Percentiles rank a stretch among this genome's conserved stretches.
phyloP scores from a whole-genome alignment of 2,797 vertebrate genomes.

The Amblyraja radiata region DNA sequence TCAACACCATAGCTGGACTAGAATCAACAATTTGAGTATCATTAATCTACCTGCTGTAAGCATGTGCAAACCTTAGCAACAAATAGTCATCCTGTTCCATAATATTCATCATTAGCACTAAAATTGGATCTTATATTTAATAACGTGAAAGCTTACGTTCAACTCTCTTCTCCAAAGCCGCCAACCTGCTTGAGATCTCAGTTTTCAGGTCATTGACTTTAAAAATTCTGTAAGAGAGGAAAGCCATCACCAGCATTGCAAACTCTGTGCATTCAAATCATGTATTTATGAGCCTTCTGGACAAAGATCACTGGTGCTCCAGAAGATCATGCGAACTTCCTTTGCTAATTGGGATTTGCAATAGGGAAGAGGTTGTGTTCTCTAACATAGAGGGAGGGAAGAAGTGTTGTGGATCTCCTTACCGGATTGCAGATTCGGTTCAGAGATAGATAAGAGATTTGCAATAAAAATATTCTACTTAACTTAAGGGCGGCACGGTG shows the following conservation, averaged over 20 bases:
- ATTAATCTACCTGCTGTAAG: neutral
- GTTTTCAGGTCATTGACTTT: slow-evolving; percentile 89
- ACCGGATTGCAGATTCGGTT: neutral
- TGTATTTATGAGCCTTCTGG: neutral
- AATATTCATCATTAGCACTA: neutral
- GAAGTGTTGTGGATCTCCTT: neutral
- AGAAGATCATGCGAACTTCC: neutral
- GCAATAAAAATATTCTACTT: neutral
- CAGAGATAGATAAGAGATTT: neutral
- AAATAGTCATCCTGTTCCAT: neutral
- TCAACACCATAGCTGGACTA: neutral
- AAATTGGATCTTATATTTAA: neutral
- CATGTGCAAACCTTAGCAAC: neutral
- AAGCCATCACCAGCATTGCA: neutral
- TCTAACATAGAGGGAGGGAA: neutral
- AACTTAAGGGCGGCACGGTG: no score
- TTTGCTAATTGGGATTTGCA: neutral
- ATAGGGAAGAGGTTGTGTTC: neutral
- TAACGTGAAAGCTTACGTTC: slow-evolving; percentile 66
- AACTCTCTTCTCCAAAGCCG: slow-evolving; percentile 87
- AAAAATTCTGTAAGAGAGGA: slow-evolving; percentile 71
- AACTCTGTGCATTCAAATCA: no score
- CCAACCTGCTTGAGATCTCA: slow-evolving; percentile 82
- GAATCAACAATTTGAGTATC: neutral
- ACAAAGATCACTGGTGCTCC: neutral